Base-by-base conservation (phyloP, 1,140 invertebrate species). In the Latrodectus geometricus region DNA sequence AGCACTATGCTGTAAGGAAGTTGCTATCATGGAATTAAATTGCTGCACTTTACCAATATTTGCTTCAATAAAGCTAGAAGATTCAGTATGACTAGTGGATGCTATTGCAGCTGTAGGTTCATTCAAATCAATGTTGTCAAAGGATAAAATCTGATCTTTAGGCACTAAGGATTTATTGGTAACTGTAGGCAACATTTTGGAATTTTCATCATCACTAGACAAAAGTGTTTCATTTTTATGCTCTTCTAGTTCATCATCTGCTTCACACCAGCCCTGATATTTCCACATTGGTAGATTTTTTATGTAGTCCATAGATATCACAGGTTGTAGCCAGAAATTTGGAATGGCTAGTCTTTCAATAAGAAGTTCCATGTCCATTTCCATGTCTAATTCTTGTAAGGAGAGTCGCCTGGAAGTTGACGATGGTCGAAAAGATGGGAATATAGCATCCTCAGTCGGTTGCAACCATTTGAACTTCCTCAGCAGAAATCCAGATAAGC, bases 271-370 rank as follows among this genome's bases (percentile, higher is more conserved):
- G 8, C 89, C 89, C 21, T 88, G 81, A 87, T 90, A 91, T n/a
- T 88, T 90, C 93, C 93, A 93, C 9, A 91, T 90, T 9, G 92
- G 93, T n/a, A 93, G 89, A 72, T 92, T 89, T 76, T 92, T 91
- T 35, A 93, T 91, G 88, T 93, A 93, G 72, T 93, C 92, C 20
- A 79, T 89, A 11, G 90, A 90, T 54, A 89, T 89, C 48, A 91
- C 89, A 11, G 93, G 91, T 70, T 91, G 91, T 11, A 93, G 89
- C 91, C 92, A 93, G 0, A 93, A 88, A 87, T 92, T 91, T 17
- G 92, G 92, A 56, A 92, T 90, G 48, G 92, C 91, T 14, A 92
- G 89, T 9, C 91, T 88, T 80, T 91, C 91, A 68, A 92, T 91
- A 0, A 92, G 87, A 82, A 90, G 86, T 80, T 92, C 92, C 88